Evolutionary conservation across 53 echinoderm and acorn worm genomes (phyloP).

Genomic region (Crossaster papposus): DNA sequence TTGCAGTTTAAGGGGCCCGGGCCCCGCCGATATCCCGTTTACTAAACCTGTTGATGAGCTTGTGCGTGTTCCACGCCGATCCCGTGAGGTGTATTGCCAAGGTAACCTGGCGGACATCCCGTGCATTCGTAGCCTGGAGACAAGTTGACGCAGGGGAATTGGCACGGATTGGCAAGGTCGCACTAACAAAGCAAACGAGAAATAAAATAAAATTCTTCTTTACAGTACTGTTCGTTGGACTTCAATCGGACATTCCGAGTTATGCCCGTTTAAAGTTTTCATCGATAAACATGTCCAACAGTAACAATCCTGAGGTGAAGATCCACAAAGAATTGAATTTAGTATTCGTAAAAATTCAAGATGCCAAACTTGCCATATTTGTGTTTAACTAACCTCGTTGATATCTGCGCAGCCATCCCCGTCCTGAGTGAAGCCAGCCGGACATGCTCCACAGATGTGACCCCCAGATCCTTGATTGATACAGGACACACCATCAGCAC

Average conservation of each 20-base stretch:
- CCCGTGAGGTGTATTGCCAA: conserved; percentile 87
- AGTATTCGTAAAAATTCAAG: too few species aligned
- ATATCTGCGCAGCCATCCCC: conserved; percentile 82
- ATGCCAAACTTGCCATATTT: too few species aligned
- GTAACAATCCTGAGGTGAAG: too few species aligned
- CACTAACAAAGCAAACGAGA: conserved; percentile 63
- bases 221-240: too few species aligned
- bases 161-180: conserved; percentile 76
- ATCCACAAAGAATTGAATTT: too few species aligned
- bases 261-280: too few species aligned
- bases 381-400: conserved; percentile 69
- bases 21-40: too few species aligned
- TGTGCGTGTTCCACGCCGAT: conserved; percentile 85
- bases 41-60: conserved; percentile 80
- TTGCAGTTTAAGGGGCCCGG: too few species aligned
- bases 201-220: not conserved
- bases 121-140: conserved; percentile 92
- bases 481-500: conserved; percentile 73
- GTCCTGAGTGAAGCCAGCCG: conserved; percentile 66
- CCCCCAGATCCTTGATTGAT: conserved; percentile 76
- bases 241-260: too few species aligned
- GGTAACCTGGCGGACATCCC: conserved; percentile 88
- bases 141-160: conserved; percentile 78
- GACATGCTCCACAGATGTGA: conserved; percentile 78
- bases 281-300: too few species aligned